Base-by-base conservation (phyloP, 2,113 vertebrate genomes). In the Nannobrachium achirus region DNA sequence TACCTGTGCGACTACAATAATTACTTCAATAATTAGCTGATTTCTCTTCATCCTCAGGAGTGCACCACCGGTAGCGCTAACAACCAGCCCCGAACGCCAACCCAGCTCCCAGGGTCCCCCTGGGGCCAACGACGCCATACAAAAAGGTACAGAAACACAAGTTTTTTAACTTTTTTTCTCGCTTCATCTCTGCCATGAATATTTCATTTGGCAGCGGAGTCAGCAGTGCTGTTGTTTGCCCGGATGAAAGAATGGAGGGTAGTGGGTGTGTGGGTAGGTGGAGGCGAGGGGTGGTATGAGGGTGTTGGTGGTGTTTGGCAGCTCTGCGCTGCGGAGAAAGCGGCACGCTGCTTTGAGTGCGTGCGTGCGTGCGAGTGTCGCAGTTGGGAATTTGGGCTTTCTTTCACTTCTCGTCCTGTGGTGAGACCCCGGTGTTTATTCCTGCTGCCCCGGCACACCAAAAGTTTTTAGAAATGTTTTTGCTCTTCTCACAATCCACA, bases 101-200 rank as follows among this genome's bases (percentile, higher is more conserved):
- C 78, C 87, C 15, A 56, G 67, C 71, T 78, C 68, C 11, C 66
- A 87, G 20, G 76, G 71, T 87, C 88, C 86, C 79, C 59, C 20
- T 15, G 83, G 81, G 75, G 80, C 85, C 61, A 72, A 70, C 83
- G 40, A 66, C 84, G 3, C 1, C 25, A 65, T 44, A 63, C 84
- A 84, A 83, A 91, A 87, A 92, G 90, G 92, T 92, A 92, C 81
- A 50, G 53, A 56, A 10, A 41, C 25, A 40, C 33, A 25, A 67
- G 63, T 73, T 81, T 87, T 80, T 80, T 78, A 69, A 76, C 78
- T 62, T 71, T 70, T 18, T 71, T 70, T 14, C 63, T 70, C 14
- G 66, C 85, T 87, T 84, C 61, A 85, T 86, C 83, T 89, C 74
- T 14, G 59, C 80, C 59, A 88, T 89, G 84, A 88, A 89, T 90